Conservation (phyloP, 1,140 invertebrate genomes). For the Uloborus diversus region DNA sequence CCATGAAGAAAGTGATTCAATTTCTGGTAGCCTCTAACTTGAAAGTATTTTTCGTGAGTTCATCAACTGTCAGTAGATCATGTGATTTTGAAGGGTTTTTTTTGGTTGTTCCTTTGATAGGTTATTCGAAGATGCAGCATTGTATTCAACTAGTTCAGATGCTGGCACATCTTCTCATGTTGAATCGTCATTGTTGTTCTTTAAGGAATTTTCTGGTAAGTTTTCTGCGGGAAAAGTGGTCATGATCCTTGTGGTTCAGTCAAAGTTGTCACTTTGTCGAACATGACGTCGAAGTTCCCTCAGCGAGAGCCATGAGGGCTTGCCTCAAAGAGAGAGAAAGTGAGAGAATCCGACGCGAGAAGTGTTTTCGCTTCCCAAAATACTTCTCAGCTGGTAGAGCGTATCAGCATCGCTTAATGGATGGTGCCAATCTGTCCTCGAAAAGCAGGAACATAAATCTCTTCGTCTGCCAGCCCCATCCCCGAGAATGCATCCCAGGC, state of each 20-base stretch:
- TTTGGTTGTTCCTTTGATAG: slow-evolving; percentile 11
- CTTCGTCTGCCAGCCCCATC: too few species aligned
- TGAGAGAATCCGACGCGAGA: too few species aligned
- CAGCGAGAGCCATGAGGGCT: too few species aligned
- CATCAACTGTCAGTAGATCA: not conserved
- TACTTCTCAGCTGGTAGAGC: too few species aligned
- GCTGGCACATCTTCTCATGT: slow-evolving; percentile 34
- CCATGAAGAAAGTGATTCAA: not conserved
- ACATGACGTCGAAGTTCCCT: too few species aligned
- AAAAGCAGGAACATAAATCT: too few species aligned
- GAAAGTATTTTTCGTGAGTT: not conserved
- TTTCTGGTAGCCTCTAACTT: not conserved
- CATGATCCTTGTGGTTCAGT: slow-evolving; percentile 25
- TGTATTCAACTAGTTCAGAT: slow-evolving; percentile 10
- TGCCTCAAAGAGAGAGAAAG: too few species aligned
- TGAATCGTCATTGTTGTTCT: slow-evolving; percentile 33
- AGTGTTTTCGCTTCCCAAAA: too few species aligned
- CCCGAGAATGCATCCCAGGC: too few species aligned
- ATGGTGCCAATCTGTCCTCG: too few species aligned
- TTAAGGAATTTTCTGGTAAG: slow-evolving; percentile 35
- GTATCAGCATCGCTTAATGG: too few species aligned
- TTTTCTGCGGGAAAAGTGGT: slow-evolving; percentile 26
- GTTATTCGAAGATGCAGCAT: slow-evolving; percentile 14
- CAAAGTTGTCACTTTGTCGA: too few species aligned
- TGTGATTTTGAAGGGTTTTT: slow-evolving; percentile 13